Evolutionary conservation across 2,113 vertebrate genomes (phyloP).

Genomic region (Etia nguti): DNA sequence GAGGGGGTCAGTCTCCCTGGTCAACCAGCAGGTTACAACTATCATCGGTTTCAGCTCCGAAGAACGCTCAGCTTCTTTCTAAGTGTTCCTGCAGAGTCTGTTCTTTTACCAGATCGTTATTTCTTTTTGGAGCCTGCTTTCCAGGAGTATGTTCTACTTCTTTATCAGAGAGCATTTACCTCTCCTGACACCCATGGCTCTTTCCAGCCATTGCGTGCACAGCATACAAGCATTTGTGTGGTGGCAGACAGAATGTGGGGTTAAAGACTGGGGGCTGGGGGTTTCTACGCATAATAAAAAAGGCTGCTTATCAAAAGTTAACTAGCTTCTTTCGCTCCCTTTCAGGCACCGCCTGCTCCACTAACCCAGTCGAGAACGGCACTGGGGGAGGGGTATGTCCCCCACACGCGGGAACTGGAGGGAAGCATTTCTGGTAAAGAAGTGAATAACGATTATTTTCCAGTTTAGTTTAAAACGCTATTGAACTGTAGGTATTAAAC

Average conservation of each 20-base stretch:
- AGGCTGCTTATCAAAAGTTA: constrained; percentile 64
- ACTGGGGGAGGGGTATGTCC: not conserved
- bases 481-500: not conserved
- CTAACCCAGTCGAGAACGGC: constrained; percentile 36
- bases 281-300: constrained; percentile 53
- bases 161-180: not conserved
- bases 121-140: not conserved
- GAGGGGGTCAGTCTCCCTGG: constrained; percentile 27
- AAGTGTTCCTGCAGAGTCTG: not conserved
- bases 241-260: not conserved
- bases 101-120: not conserved
- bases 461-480: not conserved
- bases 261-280: constrained; percentile 12
- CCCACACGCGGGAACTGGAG: not conserved
- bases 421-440: not conserved
- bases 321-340: constrained; percentile 32
- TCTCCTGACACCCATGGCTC: not conserved
- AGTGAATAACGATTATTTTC: not conserved
- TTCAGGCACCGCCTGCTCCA: constrained; percentile 25
- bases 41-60: constrained; percentile 4
- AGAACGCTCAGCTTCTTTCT: not conserved
- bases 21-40: constrained; percentile 14
- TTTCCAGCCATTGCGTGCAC: not conserved
- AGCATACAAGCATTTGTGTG: not conserved
- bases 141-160: not conserved